Evolutionary conservation across 2,113 vertebrate species (phyloP).

Genomic region (Isurus oxyrinchus): DNA sequence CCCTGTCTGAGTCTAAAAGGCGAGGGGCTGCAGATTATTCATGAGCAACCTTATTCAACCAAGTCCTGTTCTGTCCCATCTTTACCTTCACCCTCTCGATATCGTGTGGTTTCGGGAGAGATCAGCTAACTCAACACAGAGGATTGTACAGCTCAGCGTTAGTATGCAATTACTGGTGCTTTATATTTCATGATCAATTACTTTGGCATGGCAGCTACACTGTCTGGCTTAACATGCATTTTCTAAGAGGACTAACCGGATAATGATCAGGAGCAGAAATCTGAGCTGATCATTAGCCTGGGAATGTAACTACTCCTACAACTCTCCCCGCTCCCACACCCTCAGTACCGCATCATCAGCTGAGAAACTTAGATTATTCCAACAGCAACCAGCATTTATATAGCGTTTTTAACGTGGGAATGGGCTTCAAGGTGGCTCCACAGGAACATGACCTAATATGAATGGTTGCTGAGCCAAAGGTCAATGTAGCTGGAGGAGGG

Average conservation of each 20-base stretch:
- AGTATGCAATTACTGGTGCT: neutral
- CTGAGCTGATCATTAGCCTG: neutral
- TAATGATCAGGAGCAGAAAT: neutral
- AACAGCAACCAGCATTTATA: neutral
- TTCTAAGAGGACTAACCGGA: neutral
- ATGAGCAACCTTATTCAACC: too few species aligned
- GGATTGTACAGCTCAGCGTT: neutral
- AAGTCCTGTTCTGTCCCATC: neutral
- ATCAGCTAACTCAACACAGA: neutral
- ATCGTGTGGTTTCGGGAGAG: too few species aligned
- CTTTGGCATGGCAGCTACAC: neutral
- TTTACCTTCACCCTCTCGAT: neutral
- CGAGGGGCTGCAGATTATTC: neutral
- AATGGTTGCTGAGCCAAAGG: neutral
- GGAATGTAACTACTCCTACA: neutral
- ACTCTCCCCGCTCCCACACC: neutral
- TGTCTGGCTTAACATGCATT: neutral
- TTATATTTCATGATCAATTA: neutral
- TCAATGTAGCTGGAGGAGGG: neutral
- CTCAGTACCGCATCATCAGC: neutral
- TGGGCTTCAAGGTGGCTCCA: neutral
- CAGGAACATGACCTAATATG: neutral
- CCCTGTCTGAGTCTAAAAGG: neutral
- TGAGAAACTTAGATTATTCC: too few species aligned
- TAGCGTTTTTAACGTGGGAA: neutral